Evolutionary conservation across 2,888 invertebrate genomes (phyloP), one percentile per base, ranked within the genome.

Genomic region (Proisotoma minuta): DNA sequence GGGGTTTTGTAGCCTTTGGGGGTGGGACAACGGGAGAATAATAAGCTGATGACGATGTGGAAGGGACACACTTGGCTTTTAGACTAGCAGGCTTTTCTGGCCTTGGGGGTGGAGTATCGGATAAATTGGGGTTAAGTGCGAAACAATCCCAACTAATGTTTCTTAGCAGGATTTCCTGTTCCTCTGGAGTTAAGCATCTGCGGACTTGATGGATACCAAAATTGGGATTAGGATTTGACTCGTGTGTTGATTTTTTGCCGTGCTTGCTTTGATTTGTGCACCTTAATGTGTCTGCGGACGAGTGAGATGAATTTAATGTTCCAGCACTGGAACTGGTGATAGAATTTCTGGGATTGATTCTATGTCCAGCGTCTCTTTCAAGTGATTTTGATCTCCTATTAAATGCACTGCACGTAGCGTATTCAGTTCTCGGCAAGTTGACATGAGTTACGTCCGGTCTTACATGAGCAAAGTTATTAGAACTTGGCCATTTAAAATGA

Each of bases 91-190:
- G 58, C 53, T 68, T 68, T n/a, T 68, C 68, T 4, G 65, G 65
- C 4, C 57, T 56, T 2, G 60, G 60, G n/a, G 68, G 65, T 23
- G 63, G 59, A 29, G 54, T 26, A 39, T 57, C 23, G 54, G 63
- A 4, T 53, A 53, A 5, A n/a, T 47, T 53, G 15, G 8, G 28
- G 15, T 10, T n/a, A 53, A 52, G 26, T 0, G 10, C 22, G 28
- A 15, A 23, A 15, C 62, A 57, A 27, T 39, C 56, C 59, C 63
- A 61, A 54, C 57, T 57, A 43, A 73, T 60, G 59, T 73, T 69
- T 27, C 73, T 54, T n/a, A 70, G 48, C 12, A 73, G 50, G 22
- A 70, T 69, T 54, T 71, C 69, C 49, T 71, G 69, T 56, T 73
- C 71, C 12, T 57, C 54, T 15, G 65, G 64, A 57, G 68, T 73